Percentiles rank a stretch among this genome's conserved stretches.
Evolutionary conservation across 2,113 vertebrate species (phyloP).

Genomic region (Odobenus rosmarus): DNA sequence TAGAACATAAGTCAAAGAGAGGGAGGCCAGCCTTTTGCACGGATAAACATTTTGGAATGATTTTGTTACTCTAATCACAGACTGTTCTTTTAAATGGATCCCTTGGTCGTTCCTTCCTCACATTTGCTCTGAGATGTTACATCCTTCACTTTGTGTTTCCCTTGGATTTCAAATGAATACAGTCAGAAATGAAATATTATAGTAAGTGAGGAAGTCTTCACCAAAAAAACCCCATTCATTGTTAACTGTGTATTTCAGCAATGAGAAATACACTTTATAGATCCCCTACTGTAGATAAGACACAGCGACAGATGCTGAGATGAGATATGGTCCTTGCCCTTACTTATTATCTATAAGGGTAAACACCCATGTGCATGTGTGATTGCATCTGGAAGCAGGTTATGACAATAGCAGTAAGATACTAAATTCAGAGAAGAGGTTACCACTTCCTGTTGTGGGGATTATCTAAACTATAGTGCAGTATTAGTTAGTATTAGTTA

Average conservation of each 20-base stretch:
- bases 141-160: background rate
- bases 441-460: too few species aligned
- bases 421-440: background rate
- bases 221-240: too few species aligned
- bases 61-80: background rate
- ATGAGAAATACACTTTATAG: background rate
- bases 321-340: background rate
- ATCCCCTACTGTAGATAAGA: too few species aligned
- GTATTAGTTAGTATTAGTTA: background rate
- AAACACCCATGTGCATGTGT: background rate
- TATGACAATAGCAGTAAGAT: accelerated
- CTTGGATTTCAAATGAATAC: background rate
- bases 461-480: too few species aligned
- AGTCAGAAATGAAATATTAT: background rate
- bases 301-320: background rate
- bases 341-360: too few species aligned
- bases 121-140: background rate
- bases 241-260: background rate
- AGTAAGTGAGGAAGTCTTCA: background rate
- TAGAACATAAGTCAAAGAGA: accelerated
- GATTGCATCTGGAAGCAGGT: background rate
- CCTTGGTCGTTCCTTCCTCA: background rate
- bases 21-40: background rate
- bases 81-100: background rate
- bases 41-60: background rate